Percentiles rank a stretch among this genome's conserved stretches.
These are phyloP conservation scores for Urosaurus nigricauda DNA, from an alignment of 2,797 vertebrate genomes.

Conservation along the genomic window DNA sequence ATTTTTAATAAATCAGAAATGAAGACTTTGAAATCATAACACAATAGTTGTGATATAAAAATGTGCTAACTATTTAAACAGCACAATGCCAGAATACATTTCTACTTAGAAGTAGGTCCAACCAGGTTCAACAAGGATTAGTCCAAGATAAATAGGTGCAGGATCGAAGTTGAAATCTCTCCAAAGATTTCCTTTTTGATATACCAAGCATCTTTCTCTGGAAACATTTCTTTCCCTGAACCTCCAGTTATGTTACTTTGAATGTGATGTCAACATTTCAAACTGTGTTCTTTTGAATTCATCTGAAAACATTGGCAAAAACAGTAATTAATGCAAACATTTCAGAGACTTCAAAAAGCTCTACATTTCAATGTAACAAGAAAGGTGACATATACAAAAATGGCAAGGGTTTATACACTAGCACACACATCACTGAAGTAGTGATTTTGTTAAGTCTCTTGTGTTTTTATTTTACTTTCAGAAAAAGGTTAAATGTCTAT, in stretches of 20 bases:
- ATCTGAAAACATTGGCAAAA: neutral
- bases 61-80: neutral
- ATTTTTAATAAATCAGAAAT: neutral
- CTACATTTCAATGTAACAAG: neutral
- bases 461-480: neutral
- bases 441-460: neutral
- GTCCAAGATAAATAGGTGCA: neutral
- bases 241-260: neutral
- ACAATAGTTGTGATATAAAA: neutral
- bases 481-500: neutral
- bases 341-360: neutral
- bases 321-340: neutral
- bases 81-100: neutral
- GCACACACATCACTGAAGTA: neutral
- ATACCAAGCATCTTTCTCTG: neutral
- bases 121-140: neutral
- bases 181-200: neutral
- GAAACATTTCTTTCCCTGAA: neutral
- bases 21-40: neutral
- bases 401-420: neutral
- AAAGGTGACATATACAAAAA: neutral
- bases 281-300: neutral
- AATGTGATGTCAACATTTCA: neutral
- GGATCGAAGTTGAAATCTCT: neutral
- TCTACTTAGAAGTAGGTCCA: neutral